A percentile compares a stretch with the other conserved stretches of the same genome.
Evolutionary conservation across 92 coral and sea anemone species (phyloP).

Genomic region (Parazoanthus darwini): DNA sequence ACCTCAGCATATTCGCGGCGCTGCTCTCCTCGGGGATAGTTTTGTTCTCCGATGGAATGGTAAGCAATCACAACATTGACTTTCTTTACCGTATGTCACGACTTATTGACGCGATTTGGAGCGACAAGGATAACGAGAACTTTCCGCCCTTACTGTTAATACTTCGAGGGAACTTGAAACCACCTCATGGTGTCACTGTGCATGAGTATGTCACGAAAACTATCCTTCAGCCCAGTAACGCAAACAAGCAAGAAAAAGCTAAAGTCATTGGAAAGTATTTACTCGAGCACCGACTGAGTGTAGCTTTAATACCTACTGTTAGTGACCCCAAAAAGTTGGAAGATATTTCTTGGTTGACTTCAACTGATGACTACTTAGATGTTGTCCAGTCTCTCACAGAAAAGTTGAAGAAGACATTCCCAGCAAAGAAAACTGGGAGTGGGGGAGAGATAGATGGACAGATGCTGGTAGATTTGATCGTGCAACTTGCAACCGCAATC

Average conservation of each 20-base stretch:
- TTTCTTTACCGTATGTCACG: slow-evolving; percentile 60
- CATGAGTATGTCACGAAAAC: slow-evolving; percentile 41
- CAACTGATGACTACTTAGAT: slow-evolving; percentile 20
- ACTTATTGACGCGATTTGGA: slow-evolving; percentile 43
- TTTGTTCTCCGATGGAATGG: slow-evolving; percentile 43
- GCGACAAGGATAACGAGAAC: slow-evolving; percentile 33
- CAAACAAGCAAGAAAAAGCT: slow-evolving; percentile 29
- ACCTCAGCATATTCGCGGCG: slow-evolving; percentile 62
- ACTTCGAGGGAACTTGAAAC: slow-evolving; percentile 45
- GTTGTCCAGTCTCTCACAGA: background rate
- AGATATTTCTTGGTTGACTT: slow-evolving; percentile 16
- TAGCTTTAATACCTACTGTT: slow-evolving; percentile 48
- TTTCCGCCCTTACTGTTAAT: slow-evolving; percentile 54
- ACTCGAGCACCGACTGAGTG: slow-evolving; percentile 44
- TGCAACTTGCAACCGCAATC: slow-evolving; percentile 14
- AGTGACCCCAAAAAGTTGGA: slow-evolving; percentile 39
- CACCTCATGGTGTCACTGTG: slow-evolving; percentile 22
- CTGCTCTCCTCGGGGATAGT: slow-evolving; percentile 60
- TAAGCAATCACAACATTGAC: slow-evolving; percentile 47
- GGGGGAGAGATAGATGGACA: slow-evolving; percentile 51
- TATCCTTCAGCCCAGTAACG: slow-evolving; percentile 8
- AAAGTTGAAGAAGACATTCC: slow-evolving; percentile 2
- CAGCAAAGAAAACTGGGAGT: slow-evolving; percentile 37
- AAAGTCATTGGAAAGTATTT: slow-evolving; percentile 50
- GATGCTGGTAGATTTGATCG: slow-evolving; percentile 38